These are phyloP conservation scores for Camponotus floridanus DNA, from an alignment of 1,140 invertebrate species.

Conservation along the genomic window DNA sequence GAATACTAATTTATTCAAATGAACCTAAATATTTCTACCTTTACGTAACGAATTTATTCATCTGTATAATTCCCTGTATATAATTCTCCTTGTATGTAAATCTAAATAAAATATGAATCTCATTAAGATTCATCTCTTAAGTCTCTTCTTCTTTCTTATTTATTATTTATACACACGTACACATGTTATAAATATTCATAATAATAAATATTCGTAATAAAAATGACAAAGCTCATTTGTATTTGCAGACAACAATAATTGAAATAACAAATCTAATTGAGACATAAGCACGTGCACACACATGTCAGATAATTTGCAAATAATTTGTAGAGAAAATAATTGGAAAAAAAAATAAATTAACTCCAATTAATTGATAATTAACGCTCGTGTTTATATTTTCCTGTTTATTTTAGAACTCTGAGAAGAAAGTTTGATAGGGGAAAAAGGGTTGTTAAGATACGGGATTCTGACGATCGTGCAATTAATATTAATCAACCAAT, in stretches of 20 bases:
- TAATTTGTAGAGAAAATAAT: too few relatives aligned
- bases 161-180: neutral
- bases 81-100: neutral
- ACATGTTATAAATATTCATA: neutral
- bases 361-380: conserved; percentile 64
- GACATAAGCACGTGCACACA: too few relatives aligned
- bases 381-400: neutral
- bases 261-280: neutral
- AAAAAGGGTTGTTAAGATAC: conserved; percentile 8
- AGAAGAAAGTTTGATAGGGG: neutral
- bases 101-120: neutral
- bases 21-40: neutral
- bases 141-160: neutral
- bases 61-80: neutral
- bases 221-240: neutral
- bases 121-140: neutral
- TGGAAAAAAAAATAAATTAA: too few relatives aligned
- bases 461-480: neutral
- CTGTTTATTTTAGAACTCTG: neutral
- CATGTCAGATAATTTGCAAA: neutral
- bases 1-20: conserved; percentile 1
- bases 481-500: conserved; percentile 51
- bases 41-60: neutral
- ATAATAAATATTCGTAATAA: too few relatives aligned
- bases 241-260: neutral